These are phyloP conservation scores for Trypoxylus dichotomus DNA, from an alignment of 1,140 invertebrate genomes.

Conservation along the genomic window DNA sequence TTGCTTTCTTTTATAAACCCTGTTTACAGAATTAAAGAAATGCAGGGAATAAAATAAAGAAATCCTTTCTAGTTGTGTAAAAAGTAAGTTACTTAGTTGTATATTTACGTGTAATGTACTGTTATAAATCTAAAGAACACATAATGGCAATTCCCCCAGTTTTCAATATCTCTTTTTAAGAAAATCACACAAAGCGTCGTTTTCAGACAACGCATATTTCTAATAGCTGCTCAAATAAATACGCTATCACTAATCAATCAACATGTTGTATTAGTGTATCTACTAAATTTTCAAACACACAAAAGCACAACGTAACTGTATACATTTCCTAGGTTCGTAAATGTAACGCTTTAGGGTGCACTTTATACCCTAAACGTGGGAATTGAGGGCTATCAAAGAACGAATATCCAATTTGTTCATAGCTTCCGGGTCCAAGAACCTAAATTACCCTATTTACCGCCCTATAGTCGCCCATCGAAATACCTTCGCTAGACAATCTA, in stretches of 20 bases:
- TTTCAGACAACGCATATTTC: too few species aligned
- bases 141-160: too few species aligned
- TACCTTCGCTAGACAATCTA: neutral
- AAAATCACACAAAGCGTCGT: too few species aligned
- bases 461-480: neutral
- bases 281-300: neutral
- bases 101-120: too few species aligned
- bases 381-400: constrained; percentile 17
- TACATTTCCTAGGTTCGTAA: constrained; percentile 8
- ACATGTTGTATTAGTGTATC: neutral
- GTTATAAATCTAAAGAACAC: too few species aligned
- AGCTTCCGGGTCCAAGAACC: constrained; percentile 17
- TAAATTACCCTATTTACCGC: constrained; percentile 14
- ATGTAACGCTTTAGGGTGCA: constrained; percentile 12
- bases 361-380: constrained; percentile 24
- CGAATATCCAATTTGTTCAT: constrained; percentile 24
- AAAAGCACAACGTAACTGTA: neutral
- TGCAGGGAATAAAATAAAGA: too few species aligned
- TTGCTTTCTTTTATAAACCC: too few species aligned
- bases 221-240: too few species aligned
- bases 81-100: too few species aligned
- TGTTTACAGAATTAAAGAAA: too few species aligned
- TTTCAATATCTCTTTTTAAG: too few species aligned
- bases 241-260: neutral
- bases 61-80: too few species aligned